Evolutionary conservation across 2,797 vertebrate genomes (phyloP).

Genomic region (Tenualosa thibaudeaui): DNA sequence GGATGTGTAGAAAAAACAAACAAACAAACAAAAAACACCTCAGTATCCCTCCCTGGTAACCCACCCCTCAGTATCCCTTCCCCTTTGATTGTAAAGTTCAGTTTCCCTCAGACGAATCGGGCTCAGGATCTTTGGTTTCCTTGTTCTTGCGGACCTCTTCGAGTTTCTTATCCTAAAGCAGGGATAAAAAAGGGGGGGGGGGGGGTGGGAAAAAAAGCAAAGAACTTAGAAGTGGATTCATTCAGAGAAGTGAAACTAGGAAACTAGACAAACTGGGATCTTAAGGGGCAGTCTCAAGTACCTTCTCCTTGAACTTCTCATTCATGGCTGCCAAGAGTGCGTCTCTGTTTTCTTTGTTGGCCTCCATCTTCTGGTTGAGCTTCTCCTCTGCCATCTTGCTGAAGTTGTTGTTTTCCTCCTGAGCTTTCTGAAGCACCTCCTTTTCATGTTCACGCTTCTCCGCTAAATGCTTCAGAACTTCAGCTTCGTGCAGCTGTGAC

Average conservation of each 20-base stretch:
- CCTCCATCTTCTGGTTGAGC: conserved; percentile 94
- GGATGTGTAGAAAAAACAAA: conserved; percentile 72
- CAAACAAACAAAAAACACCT: conserved; percentile 64
- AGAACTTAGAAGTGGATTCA: conserved; percentile 1
- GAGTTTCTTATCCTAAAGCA: conserved; percentile 85
- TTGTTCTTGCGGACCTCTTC: conserved; percentile 94
- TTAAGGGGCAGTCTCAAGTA: conserved; percentile 33
- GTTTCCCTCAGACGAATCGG: conserved; percentile 57
- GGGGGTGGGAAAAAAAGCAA: neutral
- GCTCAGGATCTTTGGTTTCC: conserved; percentile 85
- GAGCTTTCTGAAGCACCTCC: conserved; percentile 92
- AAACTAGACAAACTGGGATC: neutral
- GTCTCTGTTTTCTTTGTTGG: conserved; percentile 92
- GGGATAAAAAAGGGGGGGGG: conserved; percentile 13
- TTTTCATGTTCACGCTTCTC: conserved; percentile 95
- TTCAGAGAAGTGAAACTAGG: neutral
- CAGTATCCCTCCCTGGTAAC: conserved; percentile 46
- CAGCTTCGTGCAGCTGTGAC: conserved; percentile 87
- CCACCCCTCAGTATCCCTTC: neutral
- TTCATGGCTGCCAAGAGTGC: conserved; percentile 91
- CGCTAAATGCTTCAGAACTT: conserved; percentile 92
- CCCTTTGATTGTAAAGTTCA: conserved; percentile 54
- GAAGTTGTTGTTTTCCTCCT: conserved; percentile 94
- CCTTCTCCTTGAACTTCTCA: conserved; percentile 95
- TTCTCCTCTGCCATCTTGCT: conserved; percentile 97